Percentiles rank a stretch among this genome's conserved stretches.
These are phyloP conservation scores for Dastarcus helophoroides DNA, from an alignment of 2,888 invertebrate genomes.

Conservation along the genomic window DNA sequence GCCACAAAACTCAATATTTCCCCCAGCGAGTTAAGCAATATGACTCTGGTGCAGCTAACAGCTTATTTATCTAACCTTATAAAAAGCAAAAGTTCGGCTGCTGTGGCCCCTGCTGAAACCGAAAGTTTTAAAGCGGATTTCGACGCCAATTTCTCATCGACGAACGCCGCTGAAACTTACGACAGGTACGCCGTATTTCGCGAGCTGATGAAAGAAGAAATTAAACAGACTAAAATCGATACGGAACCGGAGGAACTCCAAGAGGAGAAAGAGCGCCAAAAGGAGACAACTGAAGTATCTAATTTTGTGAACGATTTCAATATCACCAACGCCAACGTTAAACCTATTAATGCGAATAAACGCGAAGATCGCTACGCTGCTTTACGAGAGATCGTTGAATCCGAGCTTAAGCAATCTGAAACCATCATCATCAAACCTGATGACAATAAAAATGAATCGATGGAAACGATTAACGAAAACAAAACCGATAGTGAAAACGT, in stretches of 20 bases:
- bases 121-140: constrained; percentile 55
- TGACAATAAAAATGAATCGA: constrained; percentile 41
- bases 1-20: constrained; percentile 67
- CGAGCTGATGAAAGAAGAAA: constrained; percentile 68
- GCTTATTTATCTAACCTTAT: constrained; percentile 58
- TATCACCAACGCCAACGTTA: background rate
- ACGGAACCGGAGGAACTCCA: constrained; percentile 29
- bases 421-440: constrained; percentile 41
- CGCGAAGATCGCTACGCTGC: constrained; percentile 73
- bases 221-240: constrained; percentile 42
- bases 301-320: background rate
- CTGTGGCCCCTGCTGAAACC: constrained; percentile 27
- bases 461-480: constrained; percentile 43
- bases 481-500: constrained; percentile 36
- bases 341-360: no score
- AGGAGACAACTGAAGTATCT: background rate
- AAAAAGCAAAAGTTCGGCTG: constrained; percentile 26
- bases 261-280: constrained; percentile 14
- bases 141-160: constrained; percentile 47
- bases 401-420: constrained; percentile 34
- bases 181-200: constrained; percentile 83
- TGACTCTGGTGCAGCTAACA: constrained; percentile 80
- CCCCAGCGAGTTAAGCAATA: constrained; percentile 63
- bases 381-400: constrained; percentile 60
- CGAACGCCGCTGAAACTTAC: constrained; percentile 34